Conservation (phyloP, 2,888 invertebrate genomes). For the Cephus spinipes region DNA sequence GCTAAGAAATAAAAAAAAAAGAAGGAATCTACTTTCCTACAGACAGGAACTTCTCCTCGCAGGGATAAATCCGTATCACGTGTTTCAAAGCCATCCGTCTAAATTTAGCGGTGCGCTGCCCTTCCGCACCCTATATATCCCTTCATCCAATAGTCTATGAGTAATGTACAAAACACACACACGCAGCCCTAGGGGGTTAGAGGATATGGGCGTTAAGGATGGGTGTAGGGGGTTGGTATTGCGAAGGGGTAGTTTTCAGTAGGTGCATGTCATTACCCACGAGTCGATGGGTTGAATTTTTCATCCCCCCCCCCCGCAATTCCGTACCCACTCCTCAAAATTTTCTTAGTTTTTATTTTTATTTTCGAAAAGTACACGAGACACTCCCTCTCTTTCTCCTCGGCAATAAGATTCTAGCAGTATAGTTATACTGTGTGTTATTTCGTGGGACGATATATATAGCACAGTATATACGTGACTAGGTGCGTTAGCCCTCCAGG, state of each 20-base stretch:
- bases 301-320: background rate
- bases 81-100: conserved; percentile 5
- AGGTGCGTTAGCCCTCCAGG: conserved; percentile 6
- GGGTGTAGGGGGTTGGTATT: background rate
- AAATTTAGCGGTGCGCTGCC: conserved; percentile 6
- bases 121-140: background rate
- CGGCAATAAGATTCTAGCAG: background rate
- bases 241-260: background rate
- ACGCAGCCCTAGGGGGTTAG: background rate
- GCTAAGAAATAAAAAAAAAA: conserved; percentile 4
- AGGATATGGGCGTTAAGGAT: background rate
- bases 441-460: background rate
- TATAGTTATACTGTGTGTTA: background rate
- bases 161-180: background rate
- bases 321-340: background rate
- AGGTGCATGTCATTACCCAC: background rate
- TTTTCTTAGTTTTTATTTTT: background rate
- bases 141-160: background rate
- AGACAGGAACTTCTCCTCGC: background rate
- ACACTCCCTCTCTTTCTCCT: background rate
- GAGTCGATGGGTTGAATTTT: background rate
- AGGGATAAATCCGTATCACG: conserved; percentile 3
- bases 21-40: background rate
- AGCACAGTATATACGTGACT: background rate
- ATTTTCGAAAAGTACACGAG: background rate